Base-by-base conservation (phyloP, 1,140 invertebrate species). In the Procambarus clarkii region DNA sequence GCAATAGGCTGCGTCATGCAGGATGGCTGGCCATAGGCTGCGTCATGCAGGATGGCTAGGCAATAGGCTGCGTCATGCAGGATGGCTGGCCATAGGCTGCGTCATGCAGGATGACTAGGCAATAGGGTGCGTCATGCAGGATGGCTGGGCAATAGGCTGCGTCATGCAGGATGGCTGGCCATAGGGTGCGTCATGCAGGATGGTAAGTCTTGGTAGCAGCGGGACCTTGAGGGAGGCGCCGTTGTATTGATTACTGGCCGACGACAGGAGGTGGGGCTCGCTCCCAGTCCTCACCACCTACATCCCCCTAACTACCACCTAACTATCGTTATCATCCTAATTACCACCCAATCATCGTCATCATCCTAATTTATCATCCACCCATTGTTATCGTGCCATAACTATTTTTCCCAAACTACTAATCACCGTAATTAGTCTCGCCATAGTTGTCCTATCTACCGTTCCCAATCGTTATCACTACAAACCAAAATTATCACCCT, bases 161-260 rank as follows among this genome's bases (percentile, higher is more conserved):
- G 69, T 74, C n/a, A 74, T 74, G 69, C 69, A 74, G 69, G 60
- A 15, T 64, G 60, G 60, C 60, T 64, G 5, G 18, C 7, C 15
- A 18, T 74, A 74, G 69, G 69, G n/a, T 74, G 69, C 11, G 60
- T 69, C 11, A 69, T 69, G 60, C 64, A 69, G 64, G 64, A 69
- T 69, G 64, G 64, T 69, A n/a, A n/a, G 80, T 64, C 50, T 34
- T 8, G 34, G 80, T 48, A 18, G 80, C 21, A 18, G 80, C 21
- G 54, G 80, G 50, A 50, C 80, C 81, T 45, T 64, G 58, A 83
- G 81, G 81, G 58, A 83, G 81, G 81, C 60, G 48, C 79, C 46
- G 54, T 34, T 18, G 81, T 83, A 83, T 83, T 83, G 81, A 83
- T 83, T 54, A 83, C 80, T 82, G 80, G 24, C 81, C 45, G 81